These are phyloP conservation scores for Ephialtes manifestator DNA, from an alignment of 2,888 invertebrate genomes.

Conservation along the genomic window DNA sequence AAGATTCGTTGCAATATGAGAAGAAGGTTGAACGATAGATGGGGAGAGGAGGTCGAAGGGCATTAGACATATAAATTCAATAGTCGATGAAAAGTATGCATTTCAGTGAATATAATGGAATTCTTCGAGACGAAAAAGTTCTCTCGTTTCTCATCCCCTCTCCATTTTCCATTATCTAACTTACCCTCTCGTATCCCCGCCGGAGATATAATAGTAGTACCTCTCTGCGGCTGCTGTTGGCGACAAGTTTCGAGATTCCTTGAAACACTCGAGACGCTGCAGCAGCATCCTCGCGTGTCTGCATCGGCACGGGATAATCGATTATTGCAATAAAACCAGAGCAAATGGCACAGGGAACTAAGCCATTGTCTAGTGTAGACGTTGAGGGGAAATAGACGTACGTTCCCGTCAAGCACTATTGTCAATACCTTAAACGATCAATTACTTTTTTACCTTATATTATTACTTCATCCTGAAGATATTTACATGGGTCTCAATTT, in stretches of 20 bases:
- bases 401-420: background rate
- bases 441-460: constrained; percentile 7
- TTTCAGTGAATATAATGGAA: constrained; percentile 33
- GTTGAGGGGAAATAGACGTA: background rate
- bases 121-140: constrained; percentile 43
- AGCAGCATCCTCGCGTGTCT: constrained; percentile 47
- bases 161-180: constrained; percentile 33
- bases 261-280: constrained; percentile 61
- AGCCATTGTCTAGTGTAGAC: constrained; percentile 33
- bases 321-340: constrained; percentile 52
- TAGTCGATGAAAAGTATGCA: constrained; percentile 17
- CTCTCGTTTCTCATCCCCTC: constrained; percentile 13
- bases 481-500: too few relatives aligned
- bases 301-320: constrained; percentile 52
- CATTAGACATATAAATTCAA: constrained; percentile 32
- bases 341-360: constrained; percentile 17
- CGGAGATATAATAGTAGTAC: background rate
- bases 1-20: constrained; percentile 19
- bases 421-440: constrained; percentile 12
- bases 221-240: constrained; percentile 28
- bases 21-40: background rate
- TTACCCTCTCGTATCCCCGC: constrained; percentile 16
- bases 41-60: background rate
- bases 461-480: background rate
- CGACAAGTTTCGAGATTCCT: constrained; percentile 58